Evolutionary conservation across 2,888 invertebrate species (phyloP), one percentile per base, ranked within the genome.

Genomic region (Caenorhabditis sp.): DNA sequence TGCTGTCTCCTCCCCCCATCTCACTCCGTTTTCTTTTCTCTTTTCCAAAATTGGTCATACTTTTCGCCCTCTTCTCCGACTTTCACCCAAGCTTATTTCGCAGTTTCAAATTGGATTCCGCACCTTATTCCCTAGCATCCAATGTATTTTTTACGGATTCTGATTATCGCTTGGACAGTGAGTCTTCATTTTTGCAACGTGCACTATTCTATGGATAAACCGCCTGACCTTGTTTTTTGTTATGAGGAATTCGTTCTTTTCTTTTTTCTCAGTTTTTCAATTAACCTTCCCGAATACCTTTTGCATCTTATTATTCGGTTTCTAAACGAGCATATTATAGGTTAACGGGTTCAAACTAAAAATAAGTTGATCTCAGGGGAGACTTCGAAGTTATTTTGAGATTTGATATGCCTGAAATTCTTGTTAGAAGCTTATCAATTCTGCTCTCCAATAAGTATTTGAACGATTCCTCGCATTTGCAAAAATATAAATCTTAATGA

Each of bases 151-250:
- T 73, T 82, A n/a, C 41, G 24, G 3, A 76, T 82, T 61, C 58
- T 82, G n/a, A 76, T 82, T 44, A 82, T 82, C 31, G 82, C 82
- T 7, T 82, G 82, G 82, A 66, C 66, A 3, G 82, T 82, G 14
- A 63, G 82, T 82, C 61, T 26, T 41, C 14, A 26, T 58, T 59
- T 68, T 54, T 58, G 26, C 7, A n/a, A 5, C 12, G 12, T 28
- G 12, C 12, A 41, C 22, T 51, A 22, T 41, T 12, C 14, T 26
- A 38, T 61, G 61, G 51, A 47, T 47, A 47, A 54, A 54, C 51
- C 51, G 51, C 24, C 24, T 54, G 51, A 24, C 12, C 14, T 22
- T 6, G 6, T 26, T 3, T 7, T n/a, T 19, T 26, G n/a, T 47
- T n/a, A n/a, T n/a, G n/a, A n/a, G n/a, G n/a, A 38, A 38, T 47